Base-by-base conservation (phyloP, 1,140 invertebrate genomes). In the Apolygus lucorum region DNA sequence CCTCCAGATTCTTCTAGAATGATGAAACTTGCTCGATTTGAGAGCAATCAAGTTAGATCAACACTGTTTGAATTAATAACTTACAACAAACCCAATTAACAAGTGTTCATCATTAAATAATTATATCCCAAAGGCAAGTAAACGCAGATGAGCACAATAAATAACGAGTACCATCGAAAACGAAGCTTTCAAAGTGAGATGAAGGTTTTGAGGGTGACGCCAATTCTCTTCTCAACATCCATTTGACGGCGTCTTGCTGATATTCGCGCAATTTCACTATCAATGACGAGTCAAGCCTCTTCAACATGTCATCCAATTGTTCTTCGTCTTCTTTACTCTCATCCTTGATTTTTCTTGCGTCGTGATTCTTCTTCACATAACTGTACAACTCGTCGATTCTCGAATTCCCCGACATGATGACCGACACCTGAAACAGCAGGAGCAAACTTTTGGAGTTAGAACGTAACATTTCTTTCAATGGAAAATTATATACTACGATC, bases 171-270 rank as follows among this genome's bases (percentile, higher is more conserved):
- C 34, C 34, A 8, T 42, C 34, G 34, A 42, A 42, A 17, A 17
- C 34, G 17, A 42, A 42, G 34, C 34, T 8, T 42, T 42, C 34
- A 8, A 4, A 4, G 17, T 42, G 4, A 42, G 34, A 8, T 4
- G 4, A 8, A 4, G 34, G 17, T 42, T 42, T 17, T 8, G 34
- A 42, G 22, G 54, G 13, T 11, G 11, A 4, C 11, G 54, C 8
- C 22, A 13, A 21, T 79, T 89, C 87, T 70, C 81, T 77, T 17
- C 76, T 68, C 1, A 90, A 72, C 87, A 91, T 89, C 89, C 89
- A 91, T 29, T 75, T 74, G 0, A 91, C 86, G 62, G 87, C 87
- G 42, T 81, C 73, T 72, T 80, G 76, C 76, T 91, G 89, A 76
- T 91, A 91, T 2, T 81, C 79, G 68, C 88, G 77, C n/a, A 91